Base-by-base conservation (phyloP, 2,888 invertebrate species). In the Andricus curvator region DNA sequence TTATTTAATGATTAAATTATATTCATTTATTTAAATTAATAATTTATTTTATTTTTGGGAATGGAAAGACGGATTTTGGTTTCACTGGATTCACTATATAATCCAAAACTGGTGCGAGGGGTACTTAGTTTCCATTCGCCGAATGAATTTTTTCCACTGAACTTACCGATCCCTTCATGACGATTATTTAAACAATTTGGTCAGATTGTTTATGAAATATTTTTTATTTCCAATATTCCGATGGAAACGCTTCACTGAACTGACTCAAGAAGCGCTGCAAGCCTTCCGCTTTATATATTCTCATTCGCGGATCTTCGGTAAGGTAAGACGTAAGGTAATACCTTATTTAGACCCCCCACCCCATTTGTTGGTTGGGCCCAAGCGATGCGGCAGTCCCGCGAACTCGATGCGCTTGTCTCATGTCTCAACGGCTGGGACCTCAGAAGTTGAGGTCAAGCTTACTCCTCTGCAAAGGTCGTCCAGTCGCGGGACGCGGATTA, bases 281-380 rank as follows among this genome's bases (percentile, higher is more conserved):
- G 51, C 74, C 74, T 74, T 74, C 74, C 74, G 74, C 74, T 74
- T 74, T 74, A 74, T 74, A 74, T 74, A 74, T 74, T 51, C 74
- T 74, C 74, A 74, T 74, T 74, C 74, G 51, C 74, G 74, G 56
- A 74, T 74, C 74, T 74, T 74, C 74, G 11, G 74, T 74, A 70
- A 25, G 17, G 51, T 70, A 56, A 74, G 74, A 37, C 51, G 51
- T 74, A 74, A 74, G 74, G 74, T 74, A 74, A 74, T 74, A 74
- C 74, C 74, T 74, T 74, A 74, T 74, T 74, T 74, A 74, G 74
- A 74, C 74, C 74, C 74, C 74, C 74, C 74, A 74, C 74, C 74
- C 56, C 33, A 29, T 22, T 9, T 13, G 15, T 11, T 29, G 5
- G 48, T 51, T 74, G 74, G 56, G 13, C 74, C 74, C 74, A 74